Evolutionary conservation across 2,113 vertebrate genomes (phyloP).

Genomic region (Corythaeola cristata): DNA sequence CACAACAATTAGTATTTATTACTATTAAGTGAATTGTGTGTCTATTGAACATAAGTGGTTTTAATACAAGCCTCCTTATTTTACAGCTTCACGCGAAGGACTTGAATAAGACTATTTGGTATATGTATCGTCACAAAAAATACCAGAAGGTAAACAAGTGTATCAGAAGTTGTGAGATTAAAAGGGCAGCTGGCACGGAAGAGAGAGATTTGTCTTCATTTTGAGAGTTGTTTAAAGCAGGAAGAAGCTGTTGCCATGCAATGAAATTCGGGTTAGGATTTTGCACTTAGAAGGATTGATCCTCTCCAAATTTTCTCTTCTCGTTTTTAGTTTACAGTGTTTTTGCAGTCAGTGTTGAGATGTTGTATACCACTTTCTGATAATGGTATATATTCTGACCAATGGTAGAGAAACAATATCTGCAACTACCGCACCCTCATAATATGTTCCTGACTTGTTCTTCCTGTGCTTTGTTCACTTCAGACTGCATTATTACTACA

Average conservation of each 20-base stretch:
- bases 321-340: background rate
- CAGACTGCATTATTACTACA: background rate
- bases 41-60: background rate
- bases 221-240: background rate
- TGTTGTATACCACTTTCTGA: background rate
- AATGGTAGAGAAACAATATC: background rate
- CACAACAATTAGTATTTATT: background rate
- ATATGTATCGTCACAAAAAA: constrained; percentile 88
- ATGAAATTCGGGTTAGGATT: background rate
- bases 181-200: background rate
- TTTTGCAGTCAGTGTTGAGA: background rate
- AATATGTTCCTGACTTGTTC: background rate
- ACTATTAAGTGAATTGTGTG: background rate
- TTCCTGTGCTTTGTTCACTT: constrained; percentile 42
- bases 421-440: background rate
- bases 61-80: constrained; percentile 7
- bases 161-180: background rate
- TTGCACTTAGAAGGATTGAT: background rate
- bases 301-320: background rate
- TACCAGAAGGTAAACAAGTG: constrained; percentile 79
- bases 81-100: constrained; percentile 86
- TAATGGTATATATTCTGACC: background rate
- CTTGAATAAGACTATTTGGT: constrained; percentile 84
- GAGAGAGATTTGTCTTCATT: background rate
- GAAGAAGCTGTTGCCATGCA: background rate